Evolutionary conservation across 35 echinoderm and acorn worm species (phyloP).

Genomic region (Hemicentrotus pulcherrimus): DNA sequence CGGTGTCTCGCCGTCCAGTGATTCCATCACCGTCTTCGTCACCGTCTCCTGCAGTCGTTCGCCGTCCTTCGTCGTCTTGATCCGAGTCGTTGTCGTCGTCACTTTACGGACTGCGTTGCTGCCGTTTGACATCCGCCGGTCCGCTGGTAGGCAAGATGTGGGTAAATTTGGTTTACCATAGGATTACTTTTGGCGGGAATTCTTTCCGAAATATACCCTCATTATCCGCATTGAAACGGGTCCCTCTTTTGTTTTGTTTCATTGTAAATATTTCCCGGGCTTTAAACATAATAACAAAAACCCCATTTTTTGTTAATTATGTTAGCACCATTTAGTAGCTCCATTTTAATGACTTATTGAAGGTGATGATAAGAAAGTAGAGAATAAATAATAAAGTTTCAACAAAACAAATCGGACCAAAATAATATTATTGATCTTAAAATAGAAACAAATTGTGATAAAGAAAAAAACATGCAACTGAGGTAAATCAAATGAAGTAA

Average conservation of each 20-base stretch:
- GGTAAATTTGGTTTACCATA: not conserved
- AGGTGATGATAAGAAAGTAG: not conserved
- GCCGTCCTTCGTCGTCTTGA: slow-evolving; percentile 63
- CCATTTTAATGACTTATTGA: not conserved
- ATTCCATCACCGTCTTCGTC: slow-evolving; percentile 78
- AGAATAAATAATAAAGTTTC: not conserved
- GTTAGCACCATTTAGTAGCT: not conserved
- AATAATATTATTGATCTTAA: not conserved
- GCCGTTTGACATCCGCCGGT: slow-evolving; percentile 26
- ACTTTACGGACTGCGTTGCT: slow-evolving; percentile 52
- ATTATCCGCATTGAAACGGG: not conserved
- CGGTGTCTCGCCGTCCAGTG: slow-evolving; percentile 48
- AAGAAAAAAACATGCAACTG: not conserved
- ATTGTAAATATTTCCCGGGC: not conserved
- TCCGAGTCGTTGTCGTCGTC: slow-evolving; percentile 67
- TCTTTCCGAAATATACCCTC: not conserved
- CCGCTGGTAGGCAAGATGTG: not conserved
- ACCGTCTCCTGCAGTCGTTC: slow-evolving; percentile 67
- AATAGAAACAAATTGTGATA: not conserved
- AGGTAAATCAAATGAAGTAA: not conserved
- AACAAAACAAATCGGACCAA: not conserved
- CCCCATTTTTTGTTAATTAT: not conserved
- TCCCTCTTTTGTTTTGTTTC: not conserved
- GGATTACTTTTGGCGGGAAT: not conserved
- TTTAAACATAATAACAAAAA: not conserved